Conservation (phyloP, 1,140 invertebrate genomes). For the Cydia pomonella region DNA sequence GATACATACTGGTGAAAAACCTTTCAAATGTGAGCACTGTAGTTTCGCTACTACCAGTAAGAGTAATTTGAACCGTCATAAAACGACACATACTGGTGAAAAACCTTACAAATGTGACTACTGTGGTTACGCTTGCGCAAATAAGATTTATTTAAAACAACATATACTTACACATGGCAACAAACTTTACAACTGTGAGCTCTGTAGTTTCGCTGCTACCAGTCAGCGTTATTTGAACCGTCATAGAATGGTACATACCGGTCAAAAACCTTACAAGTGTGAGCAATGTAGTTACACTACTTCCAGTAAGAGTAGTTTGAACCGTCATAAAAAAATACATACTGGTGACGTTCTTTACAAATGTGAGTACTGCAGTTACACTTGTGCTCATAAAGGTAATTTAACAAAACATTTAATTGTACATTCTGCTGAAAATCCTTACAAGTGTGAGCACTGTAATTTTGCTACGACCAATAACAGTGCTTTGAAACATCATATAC, state of each 20-base stretch:
- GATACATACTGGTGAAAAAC: too few relatives aligned
- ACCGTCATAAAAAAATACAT: background rate
- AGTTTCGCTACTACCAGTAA: too few relatives aligned
- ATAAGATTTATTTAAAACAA: too few relatives aligned
- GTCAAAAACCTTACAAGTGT: background rate
- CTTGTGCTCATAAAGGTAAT: background rate
- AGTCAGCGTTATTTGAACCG: background rate
- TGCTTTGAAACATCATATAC: background rate
- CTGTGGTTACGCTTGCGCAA: too few relatives aligned
- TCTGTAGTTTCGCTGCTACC: background rate
- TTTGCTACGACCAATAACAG: background rate
- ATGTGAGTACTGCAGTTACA: background rate
- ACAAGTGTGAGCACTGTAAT: background rate
- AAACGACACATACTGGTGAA: too few relatives aligned
- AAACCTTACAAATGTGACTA: background rate
- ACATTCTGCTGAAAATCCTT: background rate
- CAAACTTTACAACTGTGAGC: background rate
- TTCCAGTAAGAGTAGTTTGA: background rate
- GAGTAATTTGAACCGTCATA: too few relatives aligned
- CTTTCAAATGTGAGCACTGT: background rate
- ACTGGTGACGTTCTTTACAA: background rate
- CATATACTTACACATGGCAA: too few relatives aligned
- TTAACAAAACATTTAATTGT: background rate
- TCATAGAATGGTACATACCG: background rate
- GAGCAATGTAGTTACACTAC: background rate